Evolutionary conservation across 2,888 invertebrate genomes (phyloP).

Genomic region (Nudaria mundana): DNA sequence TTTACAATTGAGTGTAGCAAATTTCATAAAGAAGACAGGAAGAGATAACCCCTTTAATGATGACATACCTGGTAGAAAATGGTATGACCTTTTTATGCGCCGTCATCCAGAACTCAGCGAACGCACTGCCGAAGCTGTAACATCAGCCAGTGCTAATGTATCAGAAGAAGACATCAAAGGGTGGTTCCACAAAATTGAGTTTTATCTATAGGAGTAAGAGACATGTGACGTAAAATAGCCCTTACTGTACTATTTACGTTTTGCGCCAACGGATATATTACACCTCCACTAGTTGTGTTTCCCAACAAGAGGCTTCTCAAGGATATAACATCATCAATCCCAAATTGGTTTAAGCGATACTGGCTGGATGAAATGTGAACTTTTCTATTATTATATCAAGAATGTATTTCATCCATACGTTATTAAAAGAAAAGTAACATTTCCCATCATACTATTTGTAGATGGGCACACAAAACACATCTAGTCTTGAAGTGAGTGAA

Average conservation of each 20-base stretch:
- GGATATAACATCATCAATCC: slow-evolving; percentile 40
- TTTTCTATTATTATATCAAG: slow-evolving; percentile 51
- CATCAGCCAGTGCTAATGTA: slow-evolving; percentile 38
- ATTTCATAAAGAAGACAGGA: slow-evolving; percentile 10
- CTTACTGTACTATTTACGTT: slow-evolving; percentile 52
- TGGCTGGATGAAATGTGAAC: slow-evolving; percentile 55
- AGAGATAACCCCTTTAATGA: slow-evolving; percentile 13
- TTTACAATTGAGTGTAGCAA: slow-evolving; percentile 12
- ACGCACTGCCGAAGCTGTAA: slow-evolving; percentile 38
- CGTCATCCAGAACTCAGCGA: slow-evolving; percentile 24
- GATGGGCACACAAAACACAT: slow-evolving; percentile 25
- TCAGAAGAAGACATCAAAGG: slow-evolving; percentile 34
- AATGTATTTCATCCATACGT: slow-evolving; percentile 41
- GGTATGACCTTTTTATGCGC: slow-evolving; percentile 25
- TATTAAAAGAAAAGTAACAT: slow-evolving; percentile 23
- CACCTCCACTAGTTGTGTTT: slow-evolving; percentile 41
- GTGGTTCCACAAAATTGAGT: slow-evolving; percentile 29
- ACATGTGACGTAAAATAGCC: slow-evolving; percentile 47
- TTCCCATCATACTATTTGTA: slow-evolving; percentile 48
- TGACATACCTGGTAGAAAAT: slow-evolving; percentile 15
- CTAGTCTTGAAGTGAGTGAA: slow-evolving; percentile 14
- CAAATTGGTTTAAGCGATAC: slow-evolving; percentile 48
- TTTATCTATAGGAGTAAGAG: slow-evolving; percentile 22
- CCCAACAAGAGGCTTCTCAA: slow-evolving; percentile 43
- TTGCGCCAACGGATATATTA: slow-evolving; percentile 39